Evolutionary conservation across 1,140 invertebrate genomes (phyloP), one percentile per base, ranked within the genome.

Genomic region (Agrypnia vestita): DNA sequence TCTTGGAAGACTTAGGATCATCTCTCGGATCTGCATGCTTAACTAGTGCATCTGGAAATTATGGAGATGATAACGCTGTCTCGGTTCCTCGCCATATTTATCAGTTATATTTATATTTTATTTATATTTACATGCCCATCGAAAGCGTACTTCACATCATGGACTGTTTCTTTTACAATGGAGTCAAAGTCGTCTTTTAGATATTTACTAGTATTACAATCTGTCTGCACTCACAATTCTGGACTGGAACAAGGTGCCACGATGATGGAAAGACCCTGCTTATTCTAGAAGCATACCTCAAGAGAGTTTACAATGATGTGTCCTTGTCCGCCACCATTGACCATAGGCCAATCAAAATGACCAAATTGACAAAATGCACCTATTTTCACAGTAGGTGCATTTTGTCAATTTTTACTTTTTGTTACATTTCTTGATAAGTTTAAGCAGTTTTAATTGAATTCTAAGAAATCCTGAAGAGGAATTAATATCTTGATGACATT

Each of bases 141-240:
- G 95, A 97, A 84, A 97, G 97, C 85, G 98, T 97, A n/a, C 94
- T 99, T 8, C 96, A 97, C 87, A 97, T 99, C 56, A 94, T 99
- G 87, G 98, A 99, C 86, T 98, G 97, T 85, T 99, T 99, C 88
- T 99, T 99, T 86, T 99, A 97, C 88, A 97, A 99, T 88, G 98
- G 98, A 80, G 97, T 97, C 19, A 98, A 97, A 91, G 96, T 98
- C 83, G 97, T 98, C 81, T 99, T 99, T 88, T 96, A 97, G 92
- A 93, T 97, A 78, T 83, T 80, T 49, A 13, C 3, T 10, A 9
- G 21, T 64, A 35, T 3, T 35, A 1, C 6, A 6, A 6, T 35
- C 6, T 6, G 94, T 93, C 99, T 25, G 97, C 98, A 0, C 89
- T 99, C 51, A 95, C 95, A 83, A 95, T 99, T 80, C 89, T 99